Base-by-base conservation (phyloP, 2,797 vertebrate genomes). In the Prunella strophiata region DNA sequence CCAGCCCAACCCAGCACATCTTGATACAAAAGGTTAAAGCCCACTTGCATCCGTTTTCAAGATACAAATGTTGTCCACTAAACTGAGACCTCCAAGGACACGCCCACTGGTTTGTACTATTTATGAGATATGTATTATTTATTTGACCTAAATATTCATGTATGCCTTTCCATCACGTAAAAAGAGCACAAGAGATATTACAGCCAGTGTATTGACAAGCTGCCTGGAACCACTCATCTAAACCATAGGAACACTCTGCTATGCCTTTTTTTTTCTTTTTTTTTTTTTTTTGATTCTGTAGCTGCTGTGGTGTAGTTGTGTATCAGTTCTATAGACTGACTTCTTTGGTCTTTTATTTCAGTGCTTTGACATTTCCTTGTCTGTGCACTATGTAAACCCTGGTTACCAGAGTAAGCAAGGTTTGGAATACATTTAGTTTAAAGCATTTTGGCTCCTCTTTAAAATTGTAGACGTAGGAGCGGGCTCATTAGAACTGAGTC, bases 61-160 rank as follows among this genome's bases (percentile, higher is more conserved):
- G 67, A 66, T 54, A 30, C 30, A 70, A 34, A 66, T 45, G 3
- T n/a, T 70, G 72, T 76, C 81, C n/a, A 38, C 61, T 80, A n/a
- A 78, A 88, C 36, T 77, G 57, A 45, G 70, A 43, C 76, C 85
- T 84, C 58, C 12, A 16, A 83, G 55, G 70, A 70, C 2, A 7
- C 5, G 4, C 73, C 58, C 55, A 34, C 48, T 58, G 50, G 40
- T 42, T 86, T 74, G 17, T 72, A 57, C 48, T 54, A 30, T 86
- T 89, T 93, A 73, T 91, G 85, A 51, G 32, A 50, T 51, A 84
- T 83, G 22, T 61, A 78, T 75, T 91, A 91, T 95, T 91, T 92
- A 90, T 93, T 84, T 95, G 83, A 92, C 94, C 87, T 94, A 83
- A 84, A 95, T 95, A 91, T 89, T 63, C 57, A 3, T 91, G 20